These are phyloP conservation scores for Diachasmimorpha longicaudata DNA, from an alignment of 1,140 invertebrate species.

Conservation along the genomic window DNA sequence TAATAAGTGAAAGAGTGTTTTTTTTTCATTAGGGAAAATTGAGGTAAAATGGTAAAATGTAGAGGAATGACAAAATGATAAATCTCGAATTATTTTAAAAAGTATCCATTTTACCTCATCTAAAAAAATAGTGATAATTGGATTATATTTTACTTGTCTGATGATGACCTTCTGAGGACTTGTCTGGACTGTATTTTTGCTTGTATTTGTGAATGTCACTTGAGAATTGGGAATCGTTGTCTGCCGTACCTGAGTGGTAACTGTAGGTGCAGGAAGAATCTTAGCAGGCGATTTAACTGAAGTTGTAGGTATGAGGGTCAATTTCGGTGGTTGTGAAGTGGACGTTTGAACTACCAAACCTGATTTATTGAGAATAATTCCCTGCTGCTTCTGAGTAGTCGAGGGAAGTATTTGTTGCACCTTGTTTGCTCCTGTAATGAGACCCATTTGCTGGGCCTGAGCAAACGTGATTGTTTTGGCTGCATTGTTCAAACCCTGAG, in stretches of 20 bases:
- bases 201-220: conserved; percentile 45
- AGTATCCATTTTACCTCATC: too few relatives aligned
- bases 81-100: too few relatives aligned
- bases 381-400: conserved; percentile 57
- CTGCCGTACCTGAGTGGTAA: conserved; percentile 55
- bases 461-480: conserved; percentile 75
- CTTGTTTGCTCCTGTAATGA: conserved; percentile 62
- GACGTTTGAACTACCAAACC: conserved; percentile 46
- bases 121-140: conserved; percentile 48
- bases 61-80: too few relatives aligned
- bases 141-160: conserved; percentile 53
- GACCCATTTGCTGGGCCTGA: conserved; percentile 73
- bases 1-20: too few relatives aligned
- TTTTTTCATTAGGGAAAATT: too few relatives aligned
- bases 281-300: conserved; percentile 71
- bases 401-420: conserved; percentile 64
- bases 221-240: conserved; percentile 47
- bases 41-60: background rate
- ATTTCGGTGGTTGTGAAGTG: conserved; percentile 51
- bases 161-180: conserved; percentile 67
- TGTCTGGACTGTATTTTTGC: conserved; percentile 60
- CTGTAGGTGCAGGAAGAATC: conserved; percentile 71
- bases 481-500: conserved; percentile 56
- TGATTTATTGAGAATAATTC: conserved; percentile 62
- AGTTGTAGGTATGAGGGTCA: conserved; percentile 54